phyloP scores from a whole-genome alignment of 2,888 invertebrate species.

The Falcaria lacertinaria region DNA sequence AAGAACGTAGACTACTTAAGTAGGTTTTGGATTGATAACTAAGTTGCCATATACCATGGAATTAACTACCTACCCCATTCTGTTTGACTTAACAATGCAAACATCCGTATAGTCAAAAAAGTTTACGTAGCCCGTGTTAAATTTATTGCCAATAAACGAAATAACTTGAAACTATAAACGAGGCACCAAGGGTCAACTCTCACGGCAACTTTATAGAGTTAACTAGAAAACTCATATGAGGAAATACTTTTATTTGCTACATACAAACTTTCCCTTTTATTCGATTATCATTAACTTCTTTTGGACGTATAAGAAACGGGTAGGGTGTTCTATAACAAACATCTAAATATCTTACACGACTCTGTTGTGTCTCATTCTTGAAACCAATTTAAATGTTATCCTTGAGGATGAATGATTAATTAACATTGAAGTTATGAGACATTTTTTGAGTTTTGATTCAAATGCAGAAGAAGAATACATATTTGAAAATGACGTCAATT shows the following conservation, averaged over 20 bases:
- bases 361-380: too few species aligned
- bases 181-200: slow-evolving; percentile 43
- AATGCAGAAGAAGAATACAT: too few species aligned
- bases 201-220: slow-evolving; percentile 46
- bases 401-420: too few species aligned
- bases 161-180: slow-evolving; percentile 50
- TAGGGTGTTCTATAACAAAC: background rate
- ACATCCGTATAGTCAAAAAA: slow-evolving; percentile 44
- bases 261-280: slow-evolving; percentile 30
- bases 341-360: too few species aligned
- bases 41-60: background rate
- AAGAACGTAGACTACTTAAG: too few species aligned
- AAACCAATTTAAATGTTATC: too few species aligned
- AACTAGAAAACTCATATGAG: slow-evolving; percentile 11
- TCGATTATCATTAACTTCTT: slow-evolving; percentile 18
- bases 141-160: slow-evolving; percentile 60
- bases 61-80: slow-evolving; percentile 11
- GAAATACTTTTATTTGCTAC: slow-evolving; percentile 25
- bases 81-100: slow-evolving; percentile 28
- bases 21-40: too few species aligned
- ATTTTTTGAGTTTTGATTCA: too few species aligned
- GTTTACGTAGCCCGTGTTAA: slow-evolving; percentile 44
- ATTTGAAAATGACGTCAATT: too few species aligned
- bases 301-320: slow-evolving; percentile 3
- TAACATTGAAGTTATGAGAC: too few species aligned